Base-by-base conservation (phyloP, 2,113 vertebrate species). In the Mugil cephalus region DNA sequence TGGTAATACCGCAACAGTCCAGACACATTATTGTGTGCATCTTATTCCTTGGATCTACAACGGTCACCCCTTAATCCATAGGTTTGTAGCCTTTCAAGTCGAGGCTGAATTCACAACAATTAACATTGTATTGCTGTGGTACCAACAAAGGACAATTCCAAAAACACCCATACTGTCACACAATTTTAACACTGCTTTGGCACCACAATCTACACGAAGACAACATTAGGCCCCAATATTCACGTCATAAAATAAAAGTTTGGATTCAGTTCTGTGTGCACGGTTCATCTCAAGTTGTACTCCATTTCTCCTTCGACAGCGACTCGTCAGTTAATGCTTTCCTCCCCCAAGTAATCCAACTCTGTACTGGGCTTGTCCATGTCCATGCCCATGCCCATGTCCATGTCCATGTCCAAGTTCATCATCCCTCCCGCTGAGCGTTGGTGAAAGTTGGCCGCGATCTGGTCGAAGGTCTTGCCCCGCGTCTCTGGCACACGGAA, bases 391-490 rank as follows among this genome's bases (percentile, higher is more conserved):
- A 91, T 47, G 30, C 70, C 82, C 54, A 93, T 56, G n/a, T 86
- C 87, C 79, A 91, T 92, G 34, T 94, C 95, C 86, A 93, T 56
- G n/a, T 86, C 87, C 79, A 91, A 92, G 34, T 94, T 94, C 86
- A 96, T 86, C 74, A 95, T 93, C 4, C 92, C 72, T 11, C 71
- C 93, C 0, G 80, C 78, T 0, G 91, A 90, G 68, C 80, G 86
- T 56, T 75, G 83, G 13, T 83, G 90, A 80, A 98, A 98, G 77
- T 83, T 81, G 0, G 95, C 92, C 0, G 96, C 84, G 7, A 98
- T 98, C 92, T 98, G 95, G 80, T 98, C 96, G 5, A 98, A 98
- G 0, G 96, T 96, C 84, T 94, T 95, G 15, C 96, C 96, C 47
- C 94, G 89, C 0, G 96, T 98, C 86, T 98, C 96, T 0, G 96